Evolutionary conservation across 1,140 invertebrate genomes (phyloP).

Genomic region (Agrilus planipennis): DNA sequence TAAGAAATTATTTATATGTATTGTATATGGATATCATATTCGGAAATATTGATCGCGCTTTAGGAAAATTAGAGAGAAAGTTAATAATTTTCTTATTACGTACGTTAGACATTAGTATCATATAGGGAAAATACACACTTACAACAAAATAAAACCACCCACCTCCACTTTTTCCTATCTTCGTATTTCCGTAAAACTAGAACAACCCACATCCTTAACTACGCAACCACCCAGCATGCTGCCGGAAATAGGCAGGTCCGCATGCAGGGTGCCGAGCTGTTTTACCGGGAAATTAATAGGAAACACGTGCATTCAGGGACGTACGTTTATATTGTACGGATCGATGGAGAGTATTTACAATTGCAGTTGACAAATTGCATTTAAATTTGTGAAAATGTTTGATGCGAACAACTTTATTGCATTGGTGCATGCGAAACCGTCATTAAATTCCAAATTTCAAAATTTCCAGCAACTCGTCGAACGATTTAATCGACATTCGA

Average conservation of each 20-base stretch:
- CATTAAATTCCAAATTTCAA: not conserved
- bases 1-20: no score
- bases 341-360: not conserved
- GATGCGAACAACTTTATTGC: not conserved
- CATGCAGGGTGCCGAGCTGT: not conserved
- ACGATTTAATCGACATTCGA: not conserved
- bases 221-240: not conserved
- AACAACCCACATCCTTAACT: no score
- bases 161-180: no score
- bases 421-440: not conserved
- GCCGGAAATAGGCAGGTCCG: not conserved
- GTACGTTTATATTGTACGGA: not conserved
- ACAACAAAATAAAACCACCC: no score
- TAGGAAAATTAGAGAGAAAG: no score
- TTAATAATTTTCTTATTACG: no score
- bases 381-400: constrained; percentile 1
- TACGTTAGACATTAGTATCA: no score
- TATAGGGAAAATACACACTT: no score
- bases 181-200: no score
- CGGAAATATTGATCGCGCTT: no score
- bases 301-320: not conserved
- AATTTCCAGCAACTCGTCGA: constrained; percentile 1
- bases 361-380: not conserved
- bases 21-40: no score
- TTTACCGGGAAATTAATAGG: not conserved